These are phyloP conservation scores for Holocentrus rufus DNA, from an alignment of 2,797 vertebrate species.

Conservation along the genomic window DNA sequence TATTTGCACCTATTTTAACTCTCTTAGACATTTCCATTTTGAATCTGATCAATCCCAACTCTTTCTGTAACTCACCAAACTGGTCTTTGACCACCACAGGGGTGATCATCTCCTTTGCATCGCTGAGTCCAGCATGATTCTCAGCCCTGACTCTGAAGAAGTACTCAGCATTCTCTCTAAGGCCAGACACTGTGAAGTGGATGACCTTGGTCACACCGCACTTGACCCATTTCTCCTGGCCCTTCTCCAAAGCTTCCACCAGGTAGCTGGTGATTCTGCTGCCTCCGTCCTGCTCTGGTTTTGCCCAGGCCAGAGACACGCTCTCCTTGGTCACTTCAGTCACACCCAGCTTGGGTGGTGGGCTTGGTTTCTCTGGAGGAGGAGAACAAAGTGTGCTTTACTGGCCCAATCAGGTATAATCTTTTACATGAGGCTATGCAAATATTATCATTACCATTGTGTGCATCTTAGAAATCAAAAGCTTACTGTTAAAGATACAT, in stretches of 20 bases:
- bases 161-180: conserved; percentile 93
- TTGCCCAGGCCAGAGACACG: conserved; percentile 91
- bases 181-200: conserved; percentile 87
- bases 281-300: conserved; percentile 97
- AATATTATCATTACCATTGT: not conserved
- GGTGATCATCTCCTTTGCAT: conserved; percentile 89
- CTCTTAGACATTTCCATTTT: not conserved
- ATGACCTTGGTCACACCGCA: conserved; percentile 91
- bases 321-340: conserved; percentile 92
- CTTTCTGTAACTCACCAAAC: conserved; percentile 82
- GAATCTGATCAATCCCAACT: not conserved
- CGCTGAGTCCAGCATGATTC: conserved; percentile 95
- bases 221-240: conserved; percentile 95
- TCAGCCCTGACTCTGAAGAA: conserved; percentile 96
- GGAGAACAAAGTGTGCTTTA: conserved; percentile 38
- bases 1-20: not conserved
- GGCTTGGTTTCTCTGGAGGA: conserved; percentile 94
- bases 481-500: not conserved
- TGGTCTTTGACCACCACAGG: conserved; percentile 95
- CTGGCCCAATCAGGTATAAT: not conserved
- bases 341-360: conserved; percentile 93
- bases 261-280: conserved; percentile 93
- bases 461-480: too few relatives aligned
- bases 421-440: not conserved
- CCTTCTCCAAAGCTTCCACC: conserved; percentile 94